Base-by-base conservation (phyloP, 2,888 invertebrate genomes). In the Agriopis aurantiaria region DNA sequence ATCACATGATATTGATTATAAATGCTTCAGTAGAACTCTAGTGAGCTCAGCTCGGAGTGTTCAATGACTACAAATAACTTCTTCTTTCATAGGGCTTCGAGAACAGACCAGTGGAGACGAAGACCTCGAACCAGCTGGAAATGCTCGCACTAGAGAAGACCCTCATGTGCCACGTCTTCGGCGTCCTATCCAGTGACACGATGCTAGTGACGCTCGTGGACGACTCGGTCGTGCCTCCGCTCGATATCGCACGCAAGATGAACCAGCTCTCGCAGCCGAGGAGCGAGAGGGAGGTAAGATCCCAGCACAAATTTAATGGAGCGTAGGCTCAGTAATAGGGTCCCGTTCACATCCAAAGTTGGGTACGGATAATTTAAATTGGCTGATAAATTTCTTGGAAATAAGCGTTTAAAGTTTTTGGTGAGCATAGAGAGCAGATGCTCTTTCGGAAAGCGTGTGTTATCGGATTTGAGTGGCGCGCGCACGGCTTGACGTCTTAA, bases 71-170 rank as follows among this genome's bases (percentile, higher is more conserved):
- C 33, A 33, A 33, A 33, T 33, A 33, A 33, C 33, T 46, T 1
- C 10, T 4, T 7, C 8, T 60, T 69, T 70, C 63, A 63, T 14
- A 94, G 92, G 94, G 93, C 49, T 96, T 94, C 84, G 93, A 95
- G 85, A 94, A 93, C 80, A 91, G 93, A 85, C 93, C 91, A 52
- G 91, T 93, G 7, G 95, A 95, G 80, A 88, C 92, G 0, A 95
- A 95, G 80, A 90, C 96, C 0, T 95, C 95, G 2, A 94, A 94
- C 59, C 92, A 96, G 78, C 94, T 97, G 73, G 97, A 97, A 89
- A 95, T 95, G 91, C 85, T 97, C 45, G 96, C 96, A 2, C 90
- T 97, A 55, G 96, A 97, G 68, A 95, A 96, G 82, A 93, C 93
- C 6, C 89, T 96, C 49, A 95, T 91, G 65, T 95, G 96, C 83